Percentiles rank a stretch among this genome's conserved stretches.
Conservation (phyloP, 2,888 invertebrate species). For the Balanococcus diminutus region DNA sequence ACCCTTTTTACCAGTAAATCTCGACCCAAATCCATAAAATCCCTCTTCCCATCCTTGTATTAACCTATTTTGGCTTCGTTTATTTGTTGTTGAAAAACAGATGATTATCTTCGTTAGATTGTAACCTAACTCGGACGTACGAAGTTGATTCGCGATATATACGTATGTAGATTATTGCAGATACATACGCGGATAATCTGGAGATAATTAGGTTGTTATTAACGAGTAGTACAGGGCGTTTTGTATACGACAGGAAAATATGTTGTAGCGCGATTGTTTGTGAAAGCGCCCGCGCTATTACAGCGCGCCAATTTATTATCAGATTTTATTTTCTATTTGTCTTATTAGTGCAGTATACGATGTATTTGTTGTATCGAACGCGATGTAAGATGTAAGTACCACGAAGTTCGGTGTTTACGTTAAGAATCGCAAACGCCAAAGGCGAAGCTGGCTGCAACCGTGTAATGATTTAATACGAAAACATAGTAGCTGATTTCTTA, state of each 20-base stretch:
- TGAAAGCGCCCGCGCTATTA: constrained; percentile 24
- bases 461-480: constrained; percentile 27
- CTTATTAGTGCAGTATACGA: background rate
- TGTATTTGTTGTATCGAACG: background rate
- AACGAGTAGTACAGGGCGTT: background rate
- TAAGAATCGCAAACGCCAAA: background rate
- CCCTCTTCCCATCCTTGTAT: too few species aligned
- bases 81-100: too few species aligned
- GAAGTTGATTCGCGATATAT: background rate
- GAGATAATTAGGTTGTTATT: constrained; percentile 20
- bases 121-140: background rate
- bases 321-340: background rate
- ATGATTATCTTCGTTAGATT: background rate
- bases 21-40: too few species aligned
- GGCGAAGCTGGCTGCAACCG: constrained; percentile 3
- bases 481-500: constrained; percentile 20
- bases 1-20: too few species aligned
- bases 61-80: too few species aligned
- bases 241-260: background rate
- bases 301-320: background rate
- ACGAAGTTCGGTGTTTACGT: background rate
- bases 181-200: background rate
- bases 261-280: background rate
- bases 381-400: background rate
- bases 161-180: too few species aligned